These are phyloP conservation scores for Polypterus bichir DNA, from an alignment of 2,113 vertebrate species.

Conservation along the genomic window DNA sequence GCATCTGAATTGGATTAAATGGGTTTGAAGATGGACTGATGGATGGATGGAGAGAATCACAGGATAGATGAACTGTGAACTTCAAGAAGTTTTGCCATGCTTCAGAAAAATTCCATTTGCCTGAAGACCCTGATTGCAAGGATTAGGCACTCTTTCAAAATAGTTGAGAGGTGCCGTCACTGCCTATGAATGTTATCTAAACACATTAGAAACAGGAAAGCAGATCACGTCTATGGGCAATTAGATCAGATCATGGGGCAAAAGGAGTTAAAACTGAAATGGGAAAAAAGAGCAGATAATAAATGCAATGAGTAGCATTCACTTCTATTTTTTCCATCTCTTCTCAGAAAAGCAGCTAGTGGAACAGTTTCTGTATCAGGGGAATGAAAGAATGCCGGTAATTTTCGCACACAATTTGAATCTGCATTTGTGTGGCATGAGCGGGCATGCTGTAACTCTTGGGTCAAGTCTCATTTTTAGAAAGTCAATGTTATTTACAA, in stretches of 20 bases:
- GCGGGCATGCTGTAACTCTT: conserved; percentile 37
- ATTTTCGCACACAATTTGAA: conserved; percentile 44
- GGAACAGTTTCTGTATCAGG: conserved; percentile 40
- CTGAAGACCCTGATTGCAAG: no score
- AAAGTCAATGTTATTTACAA: conserved; percentile 34
- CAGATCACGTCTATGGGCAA: not conserved
- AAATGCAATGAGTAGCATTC: conserved; percentile 25
- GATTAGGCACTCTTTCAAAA: not conserved
- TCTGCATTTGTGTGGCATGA: conserved; percentile 44
- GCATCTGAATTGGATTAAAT: no score
- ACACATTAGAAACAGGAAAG: not conserved
- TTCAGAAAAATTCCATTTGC: no score
- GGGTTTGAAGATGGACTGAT: no score
- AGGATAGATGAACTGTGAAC: no score
- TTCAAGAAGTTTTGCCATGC: no score
- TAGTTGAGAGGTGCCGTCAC: not conserved
- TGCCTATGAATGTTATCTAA: not conserved
- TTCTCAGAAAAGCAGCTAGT: conserved; percentile 49
- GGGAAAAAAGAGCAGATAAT: conserved; percentile 29
- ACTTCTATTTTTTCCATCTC: conserved; percentile 30
- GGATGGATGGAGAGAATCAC: no score
- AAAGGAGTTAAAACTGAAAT: conserved; percentile 17
- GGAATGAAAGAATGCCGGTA: conserved; percentile 50
- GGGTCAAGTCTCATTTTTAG: conserved; percentile 36
- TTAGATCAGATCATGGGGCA: not conserved